Base-by-base conservation (phyloP, 2,797 vertebrate genomes). In the Rhodeus uyekii region DNA sequence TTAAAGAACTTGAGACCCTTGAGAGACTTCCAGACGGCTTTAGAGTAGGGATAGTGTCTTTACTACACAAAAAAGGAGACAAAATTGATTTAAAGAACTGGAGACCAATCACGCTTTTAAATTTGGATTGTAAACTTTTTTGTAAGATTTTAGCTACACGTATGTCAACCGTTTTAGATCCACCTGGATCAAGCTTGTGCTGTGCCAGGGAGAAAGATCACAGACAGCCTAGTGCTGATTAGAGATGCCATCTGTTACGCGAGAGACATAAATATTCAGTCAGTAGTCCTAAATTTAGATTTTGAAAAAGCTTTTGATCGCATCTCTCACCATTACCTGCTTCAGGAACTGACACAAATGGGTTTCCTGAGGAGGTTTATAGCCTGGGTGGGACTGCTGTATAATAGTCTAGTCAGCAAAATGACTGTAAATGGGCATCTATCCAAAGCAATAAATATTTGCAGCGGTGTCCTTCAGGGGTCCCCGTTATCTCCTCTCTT, bases 381-480 rank as follows among this genome's bases (percentile, higher is more conserved):
- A 64, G 61, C 32, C 0, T 64, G 61, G 58, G 58, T 61, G 58
- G 58, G 14, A 16, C 27, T 61, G 58, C 58, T 61, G 1, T 61
- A 61, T 6, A 32, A 16, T 0, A 4, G 13, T 0, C 1, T 18
- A 3, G 6, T 16, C 58, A 61, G 58, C 27, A 61, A 2, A 14
- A 29, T 60, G 0, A 0, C 9, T 1, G 55, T 60, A 2, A 60
- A 63, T 5, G 60, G 60, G 29, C 27, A 63, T 4, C 1, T 63
- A 0, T 19, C 60, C 1, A 34, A 63, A 4, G 8, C 1, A 0
- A 5, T 58, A 1, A 13, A 58, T 6, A 14, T 58, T 1, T 5
- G 1, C 53, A 34, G 60, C 0, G 60, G 29, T 9, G 60, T 63
- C 3, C 29, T 16, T 19, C 60, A 63, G 16, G 29, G 60, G 12